These are phyloP conservation scores for Drosophila parthenogenetica DNA, from an alignment of 2,888 invertebrate genomes.

Conservation along the genomic window DNA sequence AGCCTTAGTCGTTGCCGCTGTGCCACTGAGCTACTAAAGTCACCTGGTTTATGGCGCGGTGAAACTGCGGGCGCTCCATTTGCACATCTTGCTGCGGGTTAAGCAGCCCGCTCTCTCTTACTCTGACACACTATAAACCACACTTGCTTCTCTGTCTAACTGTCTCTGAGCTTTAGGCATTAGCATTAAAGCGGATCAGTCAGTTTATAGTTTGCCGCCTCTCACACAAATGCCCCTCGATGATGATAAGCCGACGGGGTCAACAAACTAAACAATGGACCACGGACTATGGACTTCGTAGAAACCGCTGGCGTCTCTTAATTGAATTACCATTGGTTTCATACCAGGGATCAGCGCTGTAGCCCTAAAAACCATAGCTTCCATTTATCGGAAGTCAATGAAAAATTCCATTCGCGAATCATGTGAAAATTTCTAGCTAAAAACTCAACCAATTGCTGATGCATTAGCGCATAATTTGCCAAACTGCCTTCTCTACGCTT, in stretches of 20 bases:
- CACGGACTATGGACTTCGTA: not conserved
- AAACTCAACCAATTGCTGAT: conserved; percentile 61
- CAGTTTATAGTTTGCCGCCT: conserved; percentile 47
- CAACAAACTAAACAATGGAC: conserved; percentile 74
- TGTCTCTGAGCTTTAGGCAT: conserved; percentile 48
- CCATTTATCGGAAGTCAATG: conserved; percentile 59
- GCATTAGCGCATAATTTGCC: conserved; percentile 76
- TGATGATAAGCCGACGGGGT: conserved; percentile 55
- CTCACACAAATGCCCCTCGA: conserved; percentile 31
- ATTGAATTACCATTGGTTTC: conserved; percentile 69
- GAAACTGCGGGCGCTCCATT: conserved; percentile 74
- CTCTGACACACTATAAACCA: not conserved
- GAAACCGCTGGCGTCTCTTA: conserved; percentile 45
- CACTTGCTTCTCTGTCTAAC: not conserved
- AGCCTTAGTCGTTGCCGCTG: conserved; percentile 7
- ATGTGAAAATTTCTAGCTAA: conserved; percentile 43
- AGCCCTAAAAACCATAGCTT: conserved; percentile 4
- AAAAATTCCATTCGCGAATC: conserved; percentile 35
- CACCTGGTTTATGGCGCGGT: conserved; percentile 71
- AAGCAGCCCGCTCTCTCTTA: conserved; percentile 22
- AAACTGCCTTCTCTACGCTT: conserved; percentile 1
- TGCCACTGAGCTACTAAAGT: conserved; percentile 70
- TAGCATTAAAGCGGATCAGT: conserved; percentile 72
- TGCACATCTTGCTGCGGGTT: conserved; percentile 69
- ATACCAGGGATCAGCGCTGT: conserved; percentile 16